phyloP scores from a whole-genome alignment of 1,140 invertebrate genomes.

The Bombus haemorrhoidalis region DNA sequence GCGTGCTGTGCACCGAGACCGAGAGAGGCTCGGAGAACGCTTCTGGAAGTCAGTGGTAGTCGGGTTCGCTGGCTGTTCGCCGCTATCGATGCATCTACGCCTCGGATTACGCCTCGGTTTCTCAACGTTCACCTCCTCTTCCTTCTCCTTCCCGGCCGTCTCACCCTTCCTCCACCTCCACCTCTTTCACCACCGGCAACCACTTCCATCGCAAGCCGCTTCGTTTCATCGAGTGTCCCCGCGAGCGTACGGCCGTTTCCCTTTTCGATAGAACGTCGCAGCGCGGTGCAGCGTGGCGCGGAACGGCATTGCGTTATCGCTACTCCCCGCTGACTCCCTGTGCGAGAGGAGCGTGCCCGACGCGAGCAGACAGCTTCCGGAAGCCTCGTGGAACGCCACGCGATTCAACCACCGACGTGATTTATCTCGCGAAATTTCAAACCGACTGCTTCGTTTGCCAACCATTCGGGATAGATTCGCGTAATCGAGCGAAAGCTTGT shows the following conservation, averaged over 20 bases:
- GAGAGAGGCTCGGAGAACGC: slow-evolving; percentile 42
- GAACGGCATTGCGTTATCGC: neutral
- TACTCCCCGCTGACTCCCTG: neutral
- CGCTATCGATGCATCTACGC: slow-evolving; percentile 74
- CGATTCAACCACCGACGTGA: slow-evolving; percentile 30
- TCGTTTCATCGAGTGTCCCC: slow-evolving; percentile 38
- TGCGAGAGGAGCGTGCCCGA: slow-evolving; percentile 1
- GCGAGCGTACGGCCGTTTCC: slow-evolving; percentile 29
- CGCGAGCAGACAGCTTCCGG: slow-evolving; percentile 34
- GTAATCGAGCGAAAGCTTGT: slow-evolving; percentile 26
- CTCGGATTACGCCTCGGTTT: slow-evolving; percentile 73
- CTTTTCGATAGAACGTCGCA: slow-evolving; percentile 38
- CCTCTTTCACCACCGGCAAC: slow-evolving; percentile 40
- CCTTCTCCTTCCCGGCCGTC: slow-evolving; percentile 29
- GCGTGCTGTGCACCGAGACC: neutral
- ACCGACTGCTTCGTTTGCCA: slow-evolving; percentile 1
- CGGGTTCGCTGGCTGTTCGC: slow-evolving; percentile 50
- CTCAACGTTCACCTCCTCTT: slow-evolving; percentile 69
- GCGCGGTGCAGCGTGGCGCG: neutral
- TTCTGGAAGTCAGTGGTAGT: slow-evolving; percentile 54
- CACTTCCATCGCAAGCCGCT: slow-evolving; percentile 21
- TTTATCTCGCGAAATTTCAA: slow-evolving; percentile 40
- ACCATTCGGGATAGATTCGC: neutral
- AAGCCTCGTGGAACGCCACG: neutral
- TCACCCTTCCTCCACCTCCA: slow-evolving; percentile 41